phyloP scores from a whole-genome alignment of 2,797 vertebrate species.

The Sus cebifrons region DNA sequence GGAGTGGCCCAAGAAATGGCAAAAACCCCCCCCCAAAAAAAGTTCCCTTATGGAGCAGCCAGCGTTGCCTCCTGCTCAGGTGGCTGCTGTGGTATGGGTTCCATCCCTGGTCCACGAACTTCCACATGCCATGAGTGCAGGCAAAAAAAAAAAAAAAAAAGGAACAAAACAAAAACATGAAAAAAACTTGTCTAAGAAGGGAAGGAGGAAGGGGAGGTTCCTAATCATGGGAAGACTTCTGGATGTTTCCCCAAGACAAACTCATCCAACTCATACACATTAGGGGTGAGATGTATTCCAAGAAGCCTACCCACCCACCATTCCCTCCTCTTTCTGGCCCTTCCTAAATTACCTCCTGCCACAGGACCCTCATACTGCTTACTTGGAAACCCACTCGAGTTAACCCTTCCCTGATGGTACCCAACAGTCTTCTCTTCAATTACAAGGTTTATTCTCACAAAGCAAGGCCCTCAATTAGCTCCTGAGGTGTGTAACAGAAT shows the following conservation, averaged over 20 bases:
- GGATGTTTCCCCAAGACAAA: neutral
- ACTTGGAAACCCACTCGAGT: neutral
- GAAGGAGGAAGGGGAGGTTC: neutral
- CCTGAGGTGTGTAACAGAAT: neutral
- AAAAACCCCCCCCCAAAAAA: too few species aligned
- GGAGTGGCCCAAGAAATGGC: too few species aligned
- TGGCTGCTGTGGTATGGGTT: too few species aligned
- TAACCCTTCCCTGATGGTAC: neutral
- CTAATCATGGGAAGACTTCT: neutral
- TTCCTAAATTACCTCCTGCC: neutral
- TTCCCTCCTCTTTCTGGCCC: too few species aligned
- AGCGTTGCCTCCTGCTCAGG: too few species aligned
- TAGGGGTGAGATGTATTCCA: neutral
- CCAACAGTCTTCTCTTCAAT: neutral
- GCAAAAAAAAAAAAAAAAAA: too few species aligned
- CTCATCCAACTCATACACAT: neutral
- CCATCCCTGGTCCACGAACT: too few species aligned
- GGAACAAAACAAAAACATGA: neutral
- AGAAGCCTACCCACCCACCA: neutral
- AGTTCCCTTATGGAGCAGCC: too few species aligned
- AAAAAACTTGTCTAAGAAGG: neutral
- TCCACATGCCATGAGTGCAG: too few species aligned
- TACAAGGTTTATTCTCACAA: constrained; percentile 43
- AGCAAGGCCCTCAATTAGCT: neutral
- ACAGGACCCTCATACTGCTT: neutral